Percentiles rank a stretch among this genome's conserved stretches.
Conservation (phyloP, 2,888 invertebrate species). For the Apoda limacodes region DNA sequence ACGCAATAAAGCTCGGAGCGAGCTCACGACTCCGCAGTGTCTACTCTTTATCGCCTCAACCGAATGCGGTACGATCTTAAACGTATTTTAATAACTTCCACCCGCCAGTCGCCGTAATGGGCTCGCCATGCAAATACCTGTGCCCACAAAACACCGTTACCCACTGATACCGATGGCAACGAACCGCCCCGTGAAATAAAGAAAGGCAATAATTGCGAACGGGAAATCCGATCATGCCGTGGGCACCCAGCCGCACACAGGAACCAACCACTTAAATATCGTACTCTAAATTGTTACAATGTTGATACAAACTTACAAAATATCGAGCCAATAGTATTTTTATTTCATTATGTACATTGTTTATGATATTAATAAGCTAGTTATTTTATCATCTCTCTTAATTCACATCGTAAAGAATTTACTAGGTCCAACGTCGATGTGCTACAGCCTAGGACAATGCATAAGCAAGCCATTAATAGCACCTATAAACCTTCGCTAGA, state of each 20-base stretch:
- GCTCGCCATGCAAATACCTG: constrained; percentile 59
- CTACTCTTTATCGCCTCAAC: constrained; percentile 53
- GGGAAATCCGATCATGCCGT: constrained; percentile 54
- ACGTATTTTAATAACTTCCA: constrained; percentile 64
- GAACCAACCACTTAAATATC: too few species aligned
- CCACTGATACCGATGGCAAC: constrained; percentile 47
- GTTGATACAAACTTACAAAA: too few species aligned
- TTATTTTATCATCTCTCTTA: too few species aligned
- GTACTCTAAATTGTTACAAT: too few species aligned
- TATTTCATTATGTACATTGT: too few species aligned
- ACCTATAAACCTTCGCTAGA: too few species aligned
- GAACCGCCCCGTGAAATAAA: constrained; percentile 56
- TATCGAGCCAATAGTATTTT: too few species aligned
- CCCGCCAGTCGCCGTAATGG: constrained; percentile 53
- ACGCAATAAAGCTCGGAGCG: constrained; percentile 60
- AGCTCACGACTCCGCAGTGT: constrained; percentile 58
- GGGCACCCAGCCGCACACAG: too few species aligned
- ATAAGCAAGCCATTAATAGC: too few species aligned
- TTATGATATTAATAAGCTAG: too few species aligned
- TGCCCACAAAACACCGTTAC: constrained; percentile 50
- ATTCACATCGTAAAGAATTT: too few species aligned
- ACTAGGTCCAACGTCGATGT: constrained; percentile 23
- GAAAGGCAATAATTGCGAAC: constrained; percentile 56
- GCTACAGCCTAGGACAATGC: constrained; percentile 30
- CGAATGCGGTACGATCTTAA: constrained; percentile 56